Evolutionary conservation across 2,888 invertebrate genomes (phyloP), one percentile per base, ranked within the genome.

Genomic region (Cryptocephalus primarius): DNA sequence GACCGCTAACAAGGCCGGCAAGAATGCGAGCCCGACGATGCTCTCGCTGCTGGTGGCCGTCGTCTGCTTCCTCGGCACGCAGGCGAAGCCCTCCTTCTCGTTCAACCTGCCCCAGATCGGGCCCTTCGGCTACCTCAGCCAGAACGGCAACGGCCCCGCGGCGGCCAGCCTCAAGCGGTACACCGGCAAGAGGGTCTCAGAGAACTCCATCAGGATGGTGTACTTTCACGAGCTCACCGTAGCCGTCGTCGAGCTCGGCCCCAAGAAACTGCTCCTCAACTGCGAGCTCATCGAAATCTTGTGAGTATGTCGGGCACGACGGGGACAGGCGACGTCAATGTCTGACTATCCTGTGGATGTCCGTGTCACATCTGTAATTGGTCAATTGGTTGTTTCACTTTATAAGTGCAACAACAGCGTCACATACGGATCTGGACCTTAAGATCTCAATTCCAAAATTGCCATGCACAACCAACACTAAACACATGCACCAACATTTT

Each of bases 271-370:
- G 59, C 72, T 87, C 48, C 74, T 83, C 43, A 82, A 83, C 63
- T 89, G 89, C 66, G 85, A 88, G 67, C 76, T 91, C 59, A 83
- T 90, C 63, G 90, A 91, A 76, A 85, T 88, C 56, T 82, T 83
- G 90, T 91, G 71, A 87, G 89, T 85, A 53, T 2, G 34, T 9
- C 41, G 32, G 33, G 10, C 9, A 13, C 9, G 22, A 6, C 6
- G 22, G 22, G 6, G 22, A 22, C 22, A 22, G 22, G n/a, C n/a
- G n/a, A n/a, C 22, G 22, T 22, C 22, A 22, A 22, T 22, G 6
- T 22, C 3, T 4, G 3, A 22, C 22, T 4, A 22, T 22, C 6
- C 22, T 2, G 2, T 6, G 22, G 3, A 22, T 22, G 22, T 2
- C 22, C 6, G 22, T 22, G n/a, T n/a, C n/a, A n/a, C n/a, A n/a